Percentiles rank a stretch among this genome's conserved stretches.
phyloP scores from a whole-genome alignment of 2,113 vertebrate species.

The Protobothrops mucrosquamatus region DNA sequence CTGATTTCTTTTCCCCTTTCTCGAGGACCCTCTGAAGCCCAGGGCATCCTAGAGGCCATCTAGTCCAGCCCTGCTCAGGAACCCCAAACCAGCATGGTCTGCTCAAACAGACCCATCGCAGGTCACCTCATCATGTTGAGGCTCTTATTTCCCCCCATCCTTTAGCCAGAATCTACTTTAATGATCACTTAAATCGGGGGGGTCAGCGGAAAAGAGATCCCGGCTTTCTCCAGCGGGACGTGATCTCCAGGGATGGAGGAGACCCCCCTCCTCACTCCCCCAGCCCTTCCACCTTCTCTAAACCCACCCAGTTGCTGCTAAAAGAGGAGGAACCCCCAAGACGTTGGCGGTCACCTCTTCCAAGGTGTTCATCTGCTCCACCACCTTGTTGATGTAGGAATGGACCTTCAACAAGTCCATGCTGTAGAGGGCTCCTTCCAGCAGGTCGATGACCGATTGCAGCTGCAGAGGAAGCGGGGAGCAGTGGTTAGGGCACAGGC shows the following conservation, averaged over 20 bases:
- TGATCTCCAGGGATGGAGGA: not conserved
- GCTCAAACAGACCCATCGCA: not conserved
- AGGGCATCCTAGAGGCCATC: not conserved
- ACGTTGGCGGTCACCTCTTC: conserved; percentile 83
- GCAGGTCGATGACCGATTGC: conserved; percentile 93
- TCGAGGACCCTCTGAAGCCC: not conserved
- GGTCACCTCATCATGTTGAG: not conserved
- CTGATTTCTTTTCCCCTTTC: not conserved
- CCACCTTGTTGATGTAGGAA: conserved; percentile 89
- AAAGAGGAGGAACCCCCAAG: not conserved
- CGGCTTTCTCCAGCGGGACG: not conserved
- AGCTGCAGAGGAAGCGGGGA: conserved; percentile 70
- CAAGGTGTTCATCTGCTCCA: conserved; percentile 90
- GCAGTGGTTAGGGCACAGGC: not conserved
- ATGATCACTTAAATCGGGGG: not conserved
- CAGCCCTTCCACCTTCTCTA: not conserved
- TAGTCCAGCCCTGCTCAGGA: not conserved
- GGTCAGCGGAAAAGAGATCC: not conserved
- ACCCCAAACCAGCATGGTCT: not conserved
- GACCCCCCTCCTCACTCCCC: not conserved
- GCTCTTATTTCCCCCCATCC: not conserved
- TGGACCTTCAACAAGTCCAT: conserved; percentile 97
- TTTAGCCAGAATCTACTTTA: not conserved
- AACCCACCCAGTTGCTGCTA: not conserved
- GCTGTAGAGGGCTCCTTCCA: conserved; percentile 93